Evolutionary conservation across 35 echinoderm and acorn worm species (phyloP).

Genomic region (Hemicentrotus pulcherrimus): DNA sequence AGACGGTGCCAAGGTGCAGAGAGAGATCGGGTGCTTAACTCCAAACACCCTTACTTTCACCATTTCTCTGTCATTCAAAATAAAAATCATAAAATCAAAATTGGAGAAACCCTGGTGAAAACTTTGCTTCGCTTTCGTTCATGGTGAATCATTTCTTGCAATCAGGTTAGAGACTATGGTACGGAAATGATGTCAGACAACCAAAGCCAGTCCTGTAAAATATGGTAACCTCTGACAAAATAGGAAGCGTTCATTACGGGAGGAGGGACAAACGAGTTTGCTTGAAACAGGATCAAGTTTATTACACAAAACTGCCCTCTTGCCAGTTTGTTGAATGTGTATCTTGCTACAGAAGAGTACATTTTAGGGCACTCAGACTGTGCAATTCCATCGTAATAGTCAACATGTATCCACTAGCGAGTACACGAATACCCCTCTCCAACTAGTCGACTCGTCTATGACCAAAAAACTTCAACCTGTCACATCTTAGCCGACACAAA

Average conservation of each 20-base stretch:
- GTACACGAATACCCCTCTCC: not conserved
- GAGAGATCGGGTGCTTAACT: no score
- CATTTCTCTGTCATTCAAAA: not conserved
- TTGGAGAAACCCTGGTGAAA: not conserved
- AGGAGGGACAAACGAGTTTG: not conserved
- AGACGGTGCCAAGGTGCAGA: no score
- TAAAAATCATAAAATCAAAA: not conserved
- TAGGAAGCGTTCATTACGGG: conserved; percentile 5
- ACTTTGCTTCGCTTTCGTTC: not conserved
- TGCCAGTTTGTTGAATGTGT: not conserved
- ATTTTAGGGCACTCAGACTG: not conserved
- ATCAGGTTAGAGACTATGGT: not conserved
- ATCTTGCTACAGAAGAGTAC: not conserved
- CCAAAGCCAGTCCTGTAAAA: not conserved
- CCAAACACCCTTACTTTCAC: not conserved
- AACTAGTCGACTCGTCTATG: not conserved
- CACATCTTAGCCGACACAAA: not conserved
- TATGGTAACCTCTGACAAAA: conserved; percentile 17
- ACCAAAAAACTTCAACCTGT: not conserved
- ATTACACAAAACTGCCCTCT: not conserved
- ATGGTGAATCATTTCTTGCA: not conserved
- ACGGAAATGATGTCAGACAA: conserved; percentile 36
- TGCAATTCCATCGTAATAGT: not conserved
- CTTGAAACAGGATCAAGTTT: not conserved
- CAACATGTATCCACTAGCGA: not conserved